Base-by-base conservation (phyloP, 2,797 vertebrate genomes). In the Lepilemur ruficaudatus region DNA sequence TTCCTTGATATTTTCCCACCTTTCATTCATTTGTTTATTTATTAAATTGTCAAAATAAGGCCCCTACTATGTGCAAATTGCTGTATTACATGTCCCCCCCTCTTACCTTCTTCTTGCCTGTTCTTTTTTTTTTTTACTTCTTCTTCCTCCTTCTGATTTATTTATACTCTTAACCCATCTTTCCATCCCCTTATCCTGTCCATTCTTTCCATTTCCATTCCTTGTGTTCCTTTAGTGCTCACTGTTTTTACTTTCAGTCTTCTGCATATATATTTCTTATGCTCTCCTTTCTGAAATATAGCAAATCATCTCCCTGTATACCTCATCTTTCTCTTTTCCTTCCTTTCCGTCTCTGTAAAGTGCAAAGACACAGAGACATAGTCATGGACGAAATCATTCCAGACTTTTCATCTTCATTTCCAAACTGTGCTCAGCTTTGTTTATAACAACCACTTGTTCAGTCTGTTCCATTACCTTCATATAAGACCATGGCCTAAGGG, bases 171-270 rank as follows among this genome's bases (percentile, higher is more conserved):
- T 59, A 28, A 23, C 8, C 7, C 50, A 22, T 46, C 22, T 50
- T 32, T 38, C 3, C 5, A 10, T 32, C 0, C 2, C 15, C 18
- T 23, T 73, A 14, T 7, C 5, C 5, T 50, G 12, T n/a, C n/a
- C 63, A 2, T 72, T 52, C n/a, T 61, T 73, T 30, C 22, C 20
- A 22, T 65, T 41, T 38, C 28, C 23, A 18, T 50, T 69, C 38
- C 23, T 75, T 84, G 6, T 15, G 52, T 18, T 28, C 38, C 11
- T 61, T 48, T 13, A 38, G 28, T 55, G 30, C 18, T 85, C 52
- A 20, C 4, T 28, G 10, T 75, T 78, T 89, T 65, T 52, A 38
- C n/a, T 55, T 88, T 41, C 23, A 5, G 0, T 28, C 32, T 28
- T 91, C 67, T 50, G 13, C 7, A 11, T 12, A 4, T 28, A 1